Evolutionary conservation across 2,113 vertebrate species (phyloP).

Genomic region (Grammomys dolichurus): DNA sequence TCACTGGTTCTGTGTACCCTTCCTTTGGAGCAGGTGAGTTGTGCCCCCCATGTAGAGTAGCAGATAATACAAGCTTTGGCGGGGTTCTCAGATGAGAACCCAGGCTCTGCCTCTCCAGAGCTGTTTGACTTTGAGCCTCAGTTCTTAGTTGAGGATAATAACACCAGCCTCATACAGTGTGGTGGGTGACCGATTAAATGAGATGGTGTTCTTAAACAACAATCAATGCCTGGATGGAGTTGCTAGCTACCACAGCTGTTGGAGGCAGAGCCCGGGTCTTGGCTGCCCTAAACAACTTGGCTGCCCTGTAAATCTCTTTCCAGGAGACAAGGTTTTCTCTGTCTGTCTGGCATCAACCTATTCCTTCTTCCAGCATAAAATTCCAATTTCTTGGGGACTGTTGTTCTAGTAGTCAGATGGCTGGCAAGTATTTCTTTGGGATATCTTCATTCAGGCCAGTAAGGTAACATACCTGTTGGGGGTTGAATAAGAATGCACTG

Average conservation of each 20-base stretch:
- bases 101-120: not conserved
- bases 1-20: not conserved
- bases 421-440: too few species aligned
- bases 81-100: not conserved
- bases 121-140: not conserved
- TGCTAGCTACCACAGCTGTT: not conserved
- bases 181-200: not conserved
- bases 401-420: not conserved
- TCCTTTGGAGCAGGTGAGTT: not conserved
- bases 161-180: not conserved
- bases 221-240: too few species aligned
- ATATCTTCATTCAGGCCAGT: not conserved
- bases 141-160: not conserved
- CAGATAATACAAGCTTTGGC: not conserved
- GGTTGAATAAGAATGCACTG: not conserved
- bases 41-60: rapidly evolving
- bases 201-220: not conserved
- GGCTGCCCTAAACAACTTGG: not conserved
- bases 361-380: not conserved
- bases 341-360: not conserved
- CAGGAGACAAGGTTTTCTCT: not conserved
- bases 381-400: not conserved
- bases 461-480: not conserved
- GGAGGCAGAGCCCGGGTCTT: not conserved
- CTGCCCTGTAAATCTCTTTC: not conserved